Conservation (phyloP, 2,113 vertebrate genomes). For the Urocynchramus pylzowi region DNA sequence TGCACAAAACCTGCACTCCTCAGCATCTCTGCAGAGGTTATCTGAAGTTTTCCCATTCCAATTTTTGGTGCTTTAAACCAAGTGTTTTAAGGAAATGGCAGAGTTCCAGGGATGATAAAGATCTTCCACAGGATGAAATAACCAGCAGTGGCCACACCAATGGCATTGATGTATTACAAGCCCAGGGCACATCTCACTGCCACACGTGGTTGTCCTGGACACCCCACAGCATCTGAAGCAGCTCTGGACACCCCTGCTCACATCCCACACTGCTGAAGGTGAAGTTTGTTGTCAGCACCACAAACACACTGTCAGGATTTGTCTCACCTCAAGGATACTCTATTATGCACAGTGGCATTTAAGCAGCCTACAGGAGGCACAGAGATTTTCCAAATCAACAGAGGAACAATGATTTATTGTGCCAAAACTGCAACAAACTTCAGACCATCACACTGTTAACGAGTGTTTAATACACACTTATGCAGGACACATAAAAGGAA, state of each 20-base stretch:
- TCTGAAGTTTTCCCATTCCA: not conserved
- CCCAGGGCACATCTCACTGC: not conserved
- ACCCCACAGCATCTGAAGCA: not conserved
- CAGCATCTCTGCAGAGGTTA: not conserved
- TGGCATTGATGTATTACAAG: not conserved
- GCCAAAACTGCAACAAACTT: not conserved
- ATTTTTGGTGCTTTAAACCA: not conserved
- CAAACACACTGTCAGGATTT: not conserved
- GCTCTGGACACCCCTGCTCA: not conserved
- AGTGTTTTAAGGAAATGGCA: not conserved
- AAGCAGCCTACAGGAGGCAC: not conserved
- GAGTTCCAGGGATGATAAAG: not conserved
- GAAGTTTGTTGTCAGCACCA: not conserved
- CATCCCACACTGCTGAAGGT: not conserved
- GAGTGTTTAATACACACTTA: slow-evolving; percentile 21
- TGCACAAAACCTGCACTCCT: not conserved
- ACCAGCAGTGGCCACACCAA: rapidly evolving
- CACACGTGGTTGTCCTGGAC: not conserved
- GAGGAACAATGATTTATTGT: not conserved
- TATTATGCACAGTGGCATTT: not conserved
- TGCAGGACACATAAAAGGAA: slow-evolving; percentile 4
- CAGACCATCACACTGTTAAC: not conserved
- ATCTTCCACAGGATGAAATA: not conserved
- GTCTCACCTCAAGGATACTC: not conserved
- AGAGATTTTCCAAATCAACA: not conserved